Evolutionary conservation across 2,888 invertebrate species (phyloP).

Genomic region (Drosophila ustulata): DNA sequence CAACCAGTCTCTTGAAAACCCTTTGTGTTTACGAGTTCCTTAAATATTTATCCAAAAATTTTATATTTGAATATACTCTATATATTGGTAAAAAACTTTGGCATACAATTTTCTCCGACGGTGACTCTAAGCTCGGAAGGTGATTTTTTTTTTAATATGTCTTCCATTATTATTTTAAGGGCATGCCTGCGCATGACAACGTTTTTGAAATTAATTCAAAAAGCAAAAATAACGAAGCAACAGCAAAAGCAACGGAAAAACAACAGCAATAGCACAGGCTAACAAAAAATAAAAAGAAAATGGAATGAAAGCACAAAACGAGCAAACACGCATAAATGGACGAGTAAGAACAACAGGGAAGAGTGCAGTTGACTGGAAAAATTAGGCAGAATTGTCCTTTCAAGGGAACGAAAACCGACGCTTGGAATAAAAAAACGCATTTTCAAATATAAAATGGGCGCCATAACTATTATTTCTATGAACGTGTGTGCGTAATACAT

Average conservation of each 20-base stretch:
- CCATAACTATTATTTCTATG: conserved; percentile 38
- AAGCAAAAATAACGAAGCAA: conserved; percentile 33
- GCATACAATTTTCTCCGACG: conserved; percentile 11
- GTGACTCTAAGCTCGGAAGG: conserved; percentile 29
- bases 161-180: conserved; percentile 83
- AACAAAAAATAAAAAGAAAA: conserved; percentile 18
- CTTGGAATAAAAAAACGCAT: conserved; percentile 52
- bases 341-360: conserved; percentile 67
- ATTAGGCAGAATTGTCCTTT: conserved; percentile 77
- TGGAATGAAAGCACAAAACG: conserved; percentile 53
- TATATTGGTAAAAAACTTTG: background rate
- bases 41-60: too few species aligned
- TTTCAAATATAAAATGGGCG: conserved; percentile 55
- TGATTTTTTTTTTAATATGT: conserved; percentile 20
- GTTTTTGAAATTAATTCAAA: conserved; percentile 69
- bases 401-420: conserved; percentile 47
- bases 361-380: conserved; percentile 79
- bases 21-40: too few species aligned
- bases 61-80: too few species aligned
- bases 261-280: conserved; percentile 2
- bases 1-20: too few species aligned
- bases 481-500: background rate
- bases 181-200: conserved; percentile 84
- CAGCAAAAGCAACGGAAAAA: conserved; percentile 33
- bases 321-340: conserved; percentile 65